Base-by-base conservation (phyloP, 2,113 vertebrate genomes). In the Semnornis frantzii region DNA sequence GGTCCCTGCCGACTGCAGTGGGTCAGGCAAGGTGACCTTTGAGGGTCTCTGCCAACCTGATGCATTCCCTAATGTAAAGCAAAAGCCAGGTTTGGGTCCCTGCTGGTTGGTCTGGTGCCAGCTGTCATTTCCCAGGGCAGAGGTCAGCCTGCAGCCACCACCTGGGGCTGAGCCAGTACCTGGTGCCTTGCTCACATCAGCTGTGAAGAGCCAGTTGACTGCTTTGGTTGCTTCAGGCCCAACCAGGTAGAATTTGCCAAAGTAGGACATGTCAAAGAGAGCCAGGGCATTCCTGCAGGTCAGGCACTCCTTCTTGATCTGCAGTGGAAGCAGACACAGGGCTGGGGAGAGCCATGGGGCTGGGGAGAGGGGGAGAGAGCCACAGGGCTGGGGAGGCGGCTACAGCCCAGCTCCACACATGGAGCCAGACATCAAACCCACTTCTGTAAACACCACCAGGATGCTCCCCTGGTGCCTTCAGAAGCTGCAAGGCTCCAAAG, bases 181-280 rank as follows among this genome's bases (percentile, higher is more conserved):
- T 97, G 98, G 98, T 5, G 97, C 97, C 87, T 98, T 99, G 97
- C 97, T 98, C 96, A 99, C 97, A 15, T 99, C 98, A 1, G 99
- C 99, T 0, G 98, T 98, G 81, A 99, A 99, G 37, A 99, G 97
- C 99, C 99, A 99, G 98, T 99, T 96, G 0, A 98, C 99, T 1
- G 98, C 99, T 92, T 98, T 98, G 30, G 97, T 98, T 28, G 99
- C 99, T 15, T 99, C 99, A 0, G 97, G 97, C 30, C 99, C 99
- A 14, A 98, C 97, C 94, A 99, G 98, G 97, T 99, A 99, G 97
- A 99, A 99, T 94, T 99, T 99, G 55, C 99, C 99, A 17, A 99
- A 99, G 97, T 99, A 99, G 90, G 99, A 99, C 99, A 99, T 99
- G 98, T 99, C 88, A 10, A 99, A 99, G 79, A 99, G 97, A 1